phyloP scores from a whole-genome alignment of 2,888 invertebrate genomes.

The Mystacides longicornis region DNA sequence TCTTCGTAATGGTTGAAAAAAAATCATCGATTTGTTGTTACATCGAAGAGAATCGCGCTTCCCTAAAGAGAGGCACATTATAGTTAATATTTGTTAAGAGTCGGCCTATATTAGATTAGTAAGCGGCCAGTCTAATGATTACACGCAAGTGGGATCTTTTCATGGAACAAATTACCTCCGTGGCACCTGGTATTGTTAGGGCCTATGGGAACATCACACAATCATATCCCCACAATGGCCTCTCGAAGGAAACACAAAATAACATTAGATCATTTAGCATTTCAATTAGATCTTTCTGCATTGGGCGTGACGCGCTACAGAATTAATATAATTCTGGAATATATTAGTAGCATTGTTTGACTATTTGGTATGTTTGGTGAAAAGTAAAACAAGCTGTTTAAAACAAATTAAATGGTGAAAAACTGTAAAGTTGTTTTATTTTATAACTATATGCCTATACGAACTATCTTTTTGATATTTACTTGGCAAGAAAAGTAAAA shows the following conservation, averaged over 20 bases:
- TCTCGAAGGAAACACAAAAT: not conserved
- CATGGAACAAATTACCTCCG: conserved; percentile 24
- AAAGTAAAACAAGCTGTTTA: no score
- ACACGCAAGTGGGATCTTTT: conserved; percentile 23
- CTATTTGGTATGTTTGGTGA: no score
- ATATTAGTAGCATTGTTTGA: not conserved
- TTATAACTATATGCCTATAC: no score
- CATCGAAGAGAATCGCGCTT: no score
- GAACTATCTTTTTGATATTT: no score
- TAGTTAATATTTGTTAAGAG: not conserved
- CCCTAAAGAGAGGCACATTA: no score
- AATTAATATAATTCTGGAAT: no score
- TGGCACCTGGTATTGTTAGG: not conserved
- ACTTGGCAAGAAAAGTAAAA: no score
- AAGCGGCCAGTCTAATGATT: conserved; percentile 21
- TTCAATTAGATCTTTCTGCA: conserved; percentile 1
- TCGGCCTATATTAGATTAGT: conserved; percentile 24
- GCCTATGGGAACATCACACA: conserved; percentile 6
- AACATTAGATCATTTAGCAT: not conserved
- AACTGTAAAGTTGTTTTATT: no score
- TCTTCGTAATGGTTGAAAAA: no score
- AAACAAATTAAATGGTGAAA: no score
- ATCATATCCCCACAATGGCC: not conserved
- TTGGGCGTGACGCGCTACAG: not conserved
- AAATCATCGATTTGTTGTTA: no score